Percentiles rank a stretch among this genome's conserved stretches.
Evolutionary conservation across 2,888 invertebrate species (phyloP).

Genomic region (Mimachlamys varia): DNA sequence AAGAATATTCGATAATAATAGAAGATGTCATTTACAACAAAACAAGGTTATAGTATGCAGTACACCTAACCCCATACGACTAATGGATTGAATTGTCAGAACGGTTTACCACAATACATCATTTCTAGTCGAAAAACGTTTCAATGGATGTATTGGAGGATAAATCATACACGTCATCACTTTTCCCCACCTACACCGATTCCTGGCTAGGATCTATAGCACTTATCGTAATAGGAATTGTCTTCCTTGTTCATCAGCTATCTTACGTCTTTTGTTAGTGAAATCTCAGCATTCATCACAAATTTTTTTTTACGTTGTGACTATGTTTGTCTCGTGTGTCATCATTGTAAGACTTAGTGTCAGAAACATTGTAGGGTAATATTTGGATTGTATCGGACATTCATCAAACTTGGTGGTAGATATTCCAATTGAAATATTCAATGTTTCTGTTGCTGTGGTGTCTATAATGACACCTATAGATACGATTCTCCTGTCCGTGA

Average conservation of each 20-base stretch:
- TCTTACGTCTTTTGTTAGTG: not conserved
- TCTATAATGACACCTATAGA: too few relatives aligned
- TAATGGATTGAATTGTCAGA: slow-evolving; percentile 7
- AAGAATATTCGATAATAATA: not conserved
- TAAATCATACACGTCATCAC: not conserved
- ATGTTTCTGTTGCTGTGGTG: too few relatives aligned
- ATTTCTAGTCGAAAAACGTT: not conserved
- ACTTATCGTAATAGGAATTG: too few relatives aligned
- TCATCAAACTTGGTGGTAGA: too few relatives aligned
- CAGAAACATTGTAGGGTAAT: not conserved
- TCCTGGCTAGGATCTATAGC: not conserved
- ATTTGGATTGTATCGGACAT: too few relatives aligned
- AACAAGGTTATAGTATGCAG: not conserved
- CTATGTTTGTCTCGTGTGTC: not conserved
- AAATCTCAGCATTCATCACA: not conserved
- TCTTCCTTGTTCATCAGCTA: not conserved
- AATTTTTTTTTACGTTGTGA: not conserved
- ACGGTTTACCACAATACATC: not conserved
- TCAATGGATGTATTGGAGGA: not conserved
- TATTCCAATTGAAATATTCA: too few relatives aligned
- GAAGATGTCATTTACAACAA: not conserved
- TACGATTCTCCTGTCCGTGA: too few relatives aligned
- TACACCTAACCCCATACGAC: not conserved
- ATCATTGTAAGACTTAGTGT: not conserved
- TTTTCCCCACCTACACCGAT: not conserved